Evolutionary conservation across 1,140 invertebrate genomes (phyloP).

Genomic region (Tachypleus tridentatus): DNA sequence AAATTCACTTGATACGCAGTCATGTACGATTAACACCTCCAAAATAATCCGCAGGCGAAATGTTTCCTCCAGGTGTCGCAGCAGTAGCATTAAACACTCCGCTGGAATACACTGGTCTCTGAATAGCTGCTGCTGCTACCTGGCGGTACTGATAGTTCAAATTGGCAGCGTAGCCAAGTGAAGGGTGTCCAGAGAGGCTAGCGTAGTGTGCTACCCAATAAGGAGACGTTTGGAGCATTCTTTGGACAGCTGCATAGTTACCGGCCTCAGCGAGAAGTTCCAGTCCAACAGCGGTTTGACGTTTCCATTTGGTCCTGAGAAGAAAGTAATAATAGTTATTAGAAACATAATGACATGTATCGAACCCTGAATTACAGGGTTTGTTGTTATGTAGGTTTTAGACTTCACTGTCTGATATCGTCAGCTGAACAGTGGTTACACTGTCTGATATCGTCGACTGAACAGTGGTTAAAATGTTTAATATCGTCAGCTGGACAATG

Average conservation of each 20-base stretch:
- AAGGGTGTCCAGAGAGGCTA: conserved; percentile 36
- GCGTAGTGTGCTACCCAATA: conserved; percentile 49
- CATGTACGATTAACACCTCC: too few species aligned
- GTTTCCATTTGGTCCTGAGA: conserved; percentile 87
- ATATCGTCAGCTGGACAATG: too few species aligned
- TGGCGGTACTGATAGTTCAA: conserved; percentile 69
- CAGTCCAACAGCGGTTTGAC: conserved; percentile 91
- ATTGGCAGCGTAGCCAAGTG: conserved; percentile 27
- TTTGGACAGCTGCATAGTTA: conserved; percentile 91
- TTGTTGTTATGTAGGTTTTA: conserved; percentile 4
- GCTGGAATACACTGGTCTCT: conserved; percentile 52
- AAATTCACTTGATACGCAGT: too few species aligned
- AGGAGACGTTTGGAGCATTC: conserved; percentile 63
- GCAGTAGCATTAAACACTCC: too few species aligned
- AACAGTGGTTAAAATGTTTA: too few species aligned
- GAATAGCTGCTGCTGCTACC: conserved; percentile 55
- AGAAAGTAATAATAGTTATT: conserved; percentile 1
- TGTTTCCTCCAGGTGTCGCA: too few species aligned
- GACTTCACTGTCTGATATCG: conserved; percentile 4
- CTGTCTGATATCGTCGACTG: too few species aligned
- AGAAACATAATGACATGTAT: too few species aligned
- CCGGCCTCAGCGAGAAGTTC: conserved; percentile 92
- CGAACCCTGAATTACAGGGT: neutral
- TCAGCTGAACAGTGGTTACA: neutral
- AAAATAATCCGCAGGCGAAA: too few species aligned